phyloP scores from a whole-genome alignment of 2,888 invertebrate species.

The Cepaea hortensis region DNA sequence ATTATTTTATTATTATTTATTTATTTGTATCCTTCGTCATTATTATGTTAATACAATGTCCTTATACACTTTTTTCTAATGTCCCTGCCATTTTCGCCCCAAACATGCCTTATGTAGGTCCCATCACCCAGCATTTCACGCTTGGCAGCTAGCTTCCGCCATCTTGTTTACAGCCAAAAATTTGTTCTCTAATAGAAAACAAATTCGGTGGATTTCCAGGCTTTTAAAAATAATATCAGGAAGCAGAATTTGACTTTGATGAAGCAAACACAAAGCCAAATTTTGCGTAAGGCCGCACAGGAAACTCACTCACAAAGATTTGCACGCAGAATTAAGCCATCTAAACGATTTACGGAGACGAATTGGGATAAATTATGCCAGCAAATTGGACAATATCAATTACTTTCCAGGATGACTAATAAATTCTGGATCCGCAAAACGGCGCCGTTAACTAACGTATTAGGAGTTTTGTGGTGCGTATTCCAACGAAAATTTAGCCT shows the following conservation, averaged over 20 bases:
- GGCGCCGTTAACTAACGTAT: slow-evolving; percentile 48
- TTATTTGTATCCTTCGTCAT: too few relatives aligned
- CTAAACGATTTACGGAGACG: slow-evolving; percentile 36
- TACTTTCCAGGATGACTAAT: slow-evolving; percentile 47
- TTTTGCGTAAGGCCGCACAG: slow-evolving; percentile 10
- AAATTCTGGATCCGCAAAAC: slow-evolving; percentile 37
- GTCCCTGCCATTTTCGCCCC: too few relatives aligned
- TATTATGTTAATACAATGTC: too few relatives aligned
- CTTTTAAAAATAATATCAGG: not conserved
- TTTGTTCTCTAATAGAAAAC: not conserved
- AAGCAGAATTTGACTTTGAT: slow-evolving; percentile 23
- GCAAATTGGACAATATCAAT: slow-evolving; percentile 57
- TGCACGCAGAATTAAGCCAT: slow-evolving; percentile 29
- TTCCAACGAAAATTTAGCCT: slow-evolving; percentile 39
- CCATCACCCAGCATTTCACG: not conserved
- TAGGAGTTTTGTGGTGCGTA: slow-evolving; percentile 48
- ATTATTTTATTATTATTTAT: too few relatives aligned
- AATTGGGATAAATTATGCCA: slow-evolving; percentile 63
- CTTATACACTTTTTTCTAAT: too few relatives aligned
- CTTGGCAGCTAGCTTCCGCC: not conserved
- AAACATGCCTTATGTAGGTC: too few relatives aligned
- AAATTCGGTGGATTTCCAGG: not conserved
- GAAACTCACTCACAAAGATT: slow-evolving; percentile 31
- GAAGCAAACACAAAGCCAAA: slow-evolving; percentile 20
- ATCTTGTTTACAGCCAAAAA: not conserved